Percentiles rank a stretch among this genome's conserved stretches.
phyloP scores from a whole-genome alignment of 2,888 invertebrate genomes.

The Andrena fulva region DNA sequence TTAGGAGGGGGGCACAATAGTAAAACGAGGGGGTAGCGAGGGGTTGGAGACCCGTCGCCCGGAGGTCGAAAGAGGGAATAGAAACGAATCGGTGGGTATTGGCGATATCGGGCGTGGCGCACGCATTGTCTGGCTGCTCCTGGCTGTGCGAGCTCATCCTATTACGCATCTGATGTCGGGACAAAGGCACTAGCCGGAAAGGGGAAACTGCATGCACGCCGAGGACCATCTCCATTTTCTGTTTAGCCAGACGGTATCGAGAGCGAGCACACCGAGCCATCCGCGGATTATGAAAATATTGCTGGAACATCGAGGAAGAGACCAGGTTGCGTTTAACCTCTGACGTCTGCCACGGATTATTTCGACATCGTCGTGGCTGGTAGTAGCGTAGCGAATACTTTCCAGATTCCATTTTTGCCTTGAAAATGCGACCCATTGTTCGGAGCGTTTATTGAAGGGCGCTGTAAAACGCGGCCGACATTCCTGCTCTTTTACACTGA shows the following conservation, averaged over 20 bases:
- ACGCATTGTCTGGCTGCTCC: slow-evolving; percentile 64
- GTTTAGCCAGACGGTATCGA: slow-evolving; percentile 37
- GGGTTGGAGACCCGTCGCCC: slow-evolving; percentile 50
- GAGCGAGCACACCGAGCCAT: neutral
- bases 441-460: neutral
- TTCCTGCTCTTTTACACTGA: neutral
- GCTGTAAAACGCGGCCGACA: neutral
- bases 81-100: slow-evolving; percentile 64
- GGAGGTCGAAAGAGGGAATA: slow-evolving; percentile 51
- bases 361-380: neutral
- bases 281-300: slow-evolving; percentile 46
- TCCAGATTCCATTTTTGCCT: neutral
- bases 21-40: slow-evolving; percentile 34
- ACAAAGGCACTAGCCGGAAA: slow-evolving; percentile 66
- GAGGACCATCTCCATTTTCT: slow-evolving; percentile 43
- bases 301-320: slow-evolving; percentile 8
- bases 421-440: neutral
- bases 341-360: slow-evolving; percentile 11
- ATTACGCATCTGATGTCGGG: slow-evolving; percentile 69
- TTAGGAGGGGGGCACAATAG: slow-evolving; percentile 18
- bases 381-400: neutral
- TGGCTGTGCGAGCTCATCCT: slow-evolving; percentile 60
- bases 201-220: slow-evolving; percentile 58
- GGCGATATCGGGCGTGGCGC: slow-evolving; percentile 67
- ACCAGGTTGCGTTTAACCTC: slow-evolving; percentile 22